Evolutionary conservation across 2,888 invertebrate genomes (phyloP).

Genomic region (Ctena decussata): DNA sequence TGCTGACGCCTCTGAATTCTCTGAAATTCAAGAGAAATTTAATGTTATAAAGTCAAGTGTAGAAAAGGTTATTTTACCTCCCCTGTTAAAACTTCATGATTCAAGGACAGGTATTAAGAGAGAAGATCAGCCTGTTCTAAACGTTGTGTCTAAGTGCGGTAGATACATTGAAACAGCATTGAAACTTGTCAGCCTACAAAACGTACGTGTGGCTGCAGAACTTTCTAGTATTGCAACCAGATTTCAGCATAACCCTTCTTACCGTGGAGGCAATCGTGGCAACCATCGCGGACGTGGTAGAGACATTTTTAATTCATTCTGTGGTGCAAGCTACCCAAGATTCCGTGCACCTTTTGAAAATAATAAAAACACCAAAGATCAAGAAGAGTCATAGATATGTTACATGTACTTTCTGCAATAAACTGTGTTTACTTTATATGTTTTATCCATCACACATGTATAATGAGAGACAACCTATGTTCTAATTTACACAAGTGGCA

Average conservation of each 20-base stretch:
- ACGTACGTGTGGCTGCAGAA: constrained; percentile 5
- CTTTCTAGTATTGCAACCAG: not conserved
- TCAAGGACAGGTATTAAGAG: constrained; percentile 25
- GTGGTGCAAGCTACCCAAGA: no score
- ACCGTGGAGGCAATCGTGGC: no score
- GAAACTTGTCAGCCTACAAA: not conserved
- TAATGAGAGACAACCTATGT: not conserved
- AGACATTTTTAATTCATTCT: no score
- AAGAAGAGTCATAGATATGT: no score
- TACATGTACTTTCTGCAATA: no score
- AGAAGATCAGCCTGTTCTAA: constrained; percentile 3
- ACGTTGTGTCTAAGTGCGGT: not conserved
- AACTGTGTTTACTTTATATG: no score
- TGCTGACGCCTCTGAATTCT: not conserved
- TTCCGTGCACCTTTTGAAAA: no score
- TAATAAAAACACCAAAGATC: no score
- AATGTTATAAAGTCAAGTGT: not conserved
- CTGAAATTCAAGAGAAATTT: constrained; percentile 29
- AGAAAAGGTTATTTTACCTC: not conserved
- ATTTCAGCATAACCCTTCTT: no score
- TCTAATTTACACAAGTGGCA: not conserved
- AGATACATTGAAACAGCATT: constrained; percentile 6
- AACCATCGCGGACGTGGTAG: no score
- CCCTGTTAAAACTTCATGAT: constrained; percentile 21
- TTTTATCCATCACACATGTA: no score